Percentiles rank a stretch among this genome's conserved stretches.
phyloP scores from a whole-genome alignment of 2,113 vertebrate genomes.

The Phyllopteryx taeniolatus region DNA sequence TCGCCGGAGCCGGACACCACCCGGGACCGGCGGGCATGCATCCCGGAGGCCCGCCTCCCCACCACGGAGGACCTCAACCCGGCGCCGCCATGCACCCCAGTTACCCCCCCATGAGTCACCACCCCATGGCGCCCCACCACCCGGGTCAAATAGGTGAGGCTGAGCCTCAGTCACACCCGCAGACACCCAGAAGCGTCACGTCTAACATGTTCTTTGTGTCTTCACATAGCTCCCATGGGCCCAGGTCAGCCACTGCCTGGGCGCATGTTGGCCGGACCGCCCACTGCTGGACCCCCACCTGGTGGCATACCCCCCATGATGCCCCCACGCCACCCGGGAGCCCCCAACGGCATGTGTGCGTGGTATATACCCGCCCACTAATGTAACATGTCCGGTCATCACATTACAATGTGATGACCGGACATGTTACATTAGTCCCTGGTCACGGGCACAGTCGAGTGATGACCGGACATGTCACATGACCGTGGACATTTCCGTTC shows the following conservation, averaged over 20 bases:
- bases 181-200: not conserved
- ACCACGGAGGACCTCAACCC: slow-evolving; percentile 76
- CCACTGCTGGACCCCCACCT: slow-evolving; percentile 62
- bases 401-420: too few species aligned
- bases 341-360: slow-evolving; percentile 94
- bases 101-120: slow-evolving; percentile 85
- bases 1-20: slow-evolving; percentile 57
- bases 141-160: slow-evolving; percentile 81
- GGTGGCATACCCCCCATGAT: slow-evolving; percentile 81
- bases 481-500: too few species aligned
- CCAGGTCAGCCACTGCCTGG: slow-evolving; percentile 81
- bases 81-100: slow-evolving; percentile 78
- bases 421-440: too few species aligned
- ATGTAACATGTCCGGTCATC: not conserved
- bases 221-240: slow-evolving; percentile 81
- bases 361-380: slow-evolving; percentile 24
- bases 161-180: not conserved
- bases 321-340: slow-evolving; percentile 83
- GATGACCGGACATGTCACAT: too few species aligned
- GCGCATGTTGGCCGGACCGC: slow-evolving; percentile 79
- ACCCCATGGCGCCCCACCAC: slow-evolving; percentile 89
- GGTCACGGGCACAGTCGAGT: too few species aligned
- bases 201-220: not conserved
- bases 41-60: slow-evolving; percentile 66
- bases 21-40: slow-evolving; percentile 65